phyloP scores from a whole-genome alignment of 2,888 invertebrate genomes.

The Aporophyla nigra region DNA sequence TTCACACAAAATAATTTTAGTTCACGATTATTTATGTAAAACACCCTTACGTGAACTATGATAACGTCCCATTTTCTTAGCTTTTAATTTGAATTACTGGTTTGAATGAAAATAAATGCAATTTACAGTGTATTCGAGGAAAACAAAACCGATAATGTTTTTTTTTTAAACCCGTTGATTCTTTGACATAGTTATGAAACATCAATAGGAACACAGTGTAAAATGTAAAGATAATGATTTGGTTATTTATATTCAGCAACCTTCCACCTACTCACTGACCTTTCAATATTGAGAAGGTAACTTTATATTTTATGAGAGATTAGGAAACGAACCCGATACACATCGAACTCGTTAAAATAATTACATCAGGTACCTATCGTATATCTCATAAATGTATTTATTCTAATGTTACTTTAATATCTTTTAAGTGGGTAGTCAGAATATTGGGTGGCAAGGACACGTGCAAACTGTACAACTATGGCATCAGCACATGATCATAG shows the following conservation, averaged over 20 bases:
- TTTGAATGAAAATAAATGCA: too few relatives aligned
- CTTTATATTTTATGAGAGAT: slow-evolving; percentile 21
- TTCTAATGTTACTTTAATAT: slow-evolving; percentile 21
- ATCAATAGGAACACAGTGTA: background rate
- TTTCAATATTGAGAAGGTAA: slow-evolving; percentile 37
- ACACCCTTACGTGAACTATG: too few relatives aligned
- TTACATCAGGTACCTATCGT: background rate
- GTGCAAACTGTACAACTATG: too few relatives aligned
- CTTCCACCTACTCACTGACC: slow-evolving; percentile 30
- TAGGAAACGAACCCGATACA: slow-evolving; percentile 12
- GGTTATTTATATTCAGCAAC: background rate
- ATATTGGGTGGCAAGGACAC: too few relatives aligned
- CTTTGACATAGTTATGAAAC: too few relatives aligned
- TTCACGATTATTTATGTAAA: too few relatives aligned
- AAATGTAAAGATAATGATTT: slow-evolving; percentile 4
- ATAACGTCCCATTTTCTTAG: too few relatives aligned
- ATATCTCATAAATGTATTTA: slow-evolving; percentile 19
- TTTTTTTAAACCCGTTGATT: too few relatives aligned
- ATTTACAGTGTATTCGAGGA: too few relatives aligned
- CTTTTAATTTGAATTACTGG: too few relatives aligned
- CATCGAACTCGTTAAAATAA: slow-evolving; percentile 24
- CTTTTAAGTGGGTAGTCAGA: background rate
- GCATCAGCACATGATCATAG: background rate
- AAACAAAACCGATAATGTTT: too few relatives aligned
- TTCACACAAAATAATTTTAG: too few relatives aligned